A percentile compares a stretch with the other conserved stretches of the same genome.
Conservation (phyloP, 2,888 invertebrate species). For the Macaria notata region DNA sequence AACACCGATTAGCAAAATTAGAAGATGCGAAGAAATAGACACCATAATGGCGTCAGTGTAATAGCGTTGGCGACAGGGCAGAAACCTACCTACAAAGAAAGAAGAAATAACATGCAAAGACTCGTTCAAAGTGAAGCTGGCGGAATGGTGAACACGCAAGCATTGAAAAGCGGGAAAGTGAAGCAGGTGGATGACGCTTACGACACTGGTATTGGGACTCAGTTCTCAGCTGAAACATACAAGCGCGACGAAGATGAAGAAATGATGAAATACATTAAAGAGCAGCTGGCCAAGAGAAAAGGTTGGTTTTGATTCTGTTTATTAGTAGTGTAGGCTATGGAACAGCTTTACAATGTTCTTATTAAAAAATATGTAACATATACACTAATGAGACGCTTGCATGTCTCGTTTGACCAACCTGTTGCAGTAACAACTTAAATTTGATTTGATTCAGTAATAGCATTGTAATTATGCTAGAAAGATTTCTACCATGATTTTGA, state of each 20-base stretch:
- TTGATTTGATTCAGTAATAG: too few species aligned
- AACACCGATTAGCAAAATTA: slow-evolving; percentile 81
- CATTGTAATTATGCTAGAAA: too few species aligned
- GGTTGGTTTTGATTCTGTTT: too few species aligned
- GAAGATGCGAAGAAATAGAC: slow-evolving; percentile 91
- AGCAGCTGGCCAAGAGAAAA: slow-evolving; percentile 93
- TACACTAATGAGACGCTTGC: too few species aligned
- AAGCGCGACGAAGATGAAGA: too few species aligned
- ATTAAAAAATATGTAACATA: too few species aligned
- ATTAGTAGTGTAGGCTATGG: too few species aligned
- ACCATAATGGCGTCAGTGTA: slow-evolving; percentile 93
- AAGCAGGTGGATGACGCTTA: slow-evolving; percentile 95
- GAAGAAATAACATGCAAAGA: slow-evolving; percentile 80
- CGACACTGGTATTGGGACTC: slow-evolving; percentile 96
- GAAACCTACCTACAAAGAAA: slow-evolving; percentile 81
- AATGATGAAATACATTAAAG: slow-evolving; percentile 88
- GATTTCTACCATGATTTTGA: too few species aligned
- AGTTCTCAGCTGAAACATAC: slow-evolving; percentile 98
- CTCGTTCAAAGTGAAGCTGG: slow-evolving; percentile 85
- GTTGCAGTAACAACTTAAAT: too few species aligned
- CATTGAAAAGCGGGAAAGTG: slow-evolving; percentile 90
- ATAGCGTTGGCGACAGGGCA: slow-evolving; percentile 90
- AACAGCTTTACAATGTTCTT: too few species aligned
- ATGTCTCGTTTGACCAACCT: too few species aligned
- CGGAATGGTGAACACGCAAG: slow-evolving; percentile 95